Evolutionary conservation across 2,888 invertebrate genomes (phyloP).

Genomic region (Euphydryas editha): DNA sequence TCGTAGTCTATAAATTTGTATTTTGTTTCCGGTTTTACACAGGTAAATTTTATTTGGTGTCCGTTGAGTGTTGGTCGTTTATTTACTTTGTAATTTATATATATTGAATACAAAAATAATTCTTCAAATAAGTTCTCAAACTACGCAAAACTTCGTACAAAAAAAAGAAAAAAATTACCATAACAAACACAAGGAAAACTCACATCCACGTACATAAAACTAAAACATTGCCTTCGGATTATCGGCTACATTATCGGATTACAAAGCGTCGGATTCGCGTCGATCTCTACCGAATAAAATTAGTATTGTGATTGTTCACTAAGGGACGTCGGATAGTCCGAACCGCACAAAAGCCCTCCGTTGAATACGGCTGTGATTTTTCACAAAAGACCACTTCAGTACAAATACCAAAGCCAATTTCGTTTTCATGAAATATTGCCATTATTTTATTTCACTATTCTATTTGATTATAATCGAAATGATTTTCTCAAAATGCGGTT

Average conservation of each 20-base stretch:
- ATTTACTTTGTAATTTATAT: no score
- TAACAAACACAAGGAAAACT: background rate
- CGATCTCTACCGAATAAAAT: background rate
- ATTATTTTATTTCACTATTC: background rate
- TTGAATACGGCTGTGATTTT: slow-evolving; percentile 7
- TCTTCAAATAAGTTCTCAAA: no score
- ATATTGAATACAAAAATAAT: no score
- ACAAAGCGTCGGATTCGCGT: background rate
- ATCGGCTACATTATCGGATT: background rate
- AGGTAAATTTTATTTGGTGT: no score
- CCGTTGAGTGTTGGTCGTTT: no score
- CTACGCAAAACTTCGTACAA: no score
- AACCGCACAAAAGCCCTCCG: slow-evolving; percentile 2
- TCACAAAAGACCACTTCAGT: slow-evolving; percentile 1
- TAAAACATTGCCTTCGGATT: background rate
- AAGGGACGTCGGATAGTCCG: slow-evolving; percentile 1
- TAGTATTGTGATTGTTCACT: slow-evolving; percentile 10
- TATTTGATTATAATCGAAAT: background rate
- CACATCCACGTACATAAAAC: background rate
- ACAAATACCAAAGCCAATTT: slow-evolving; percentile 2
- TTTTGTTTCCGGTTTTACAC: no score
- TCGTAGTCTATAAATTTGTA: no score
- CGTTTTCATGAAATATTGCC: background rate
- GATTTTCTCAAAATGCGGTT: background rate
- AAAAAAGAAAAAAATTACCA: background rate